Percentiles rank a stretch among this genome's conserved stretches.
Conservation (phyloP, 1,140 invertebrate genomes). For the Drosophila pachea region DNA sequence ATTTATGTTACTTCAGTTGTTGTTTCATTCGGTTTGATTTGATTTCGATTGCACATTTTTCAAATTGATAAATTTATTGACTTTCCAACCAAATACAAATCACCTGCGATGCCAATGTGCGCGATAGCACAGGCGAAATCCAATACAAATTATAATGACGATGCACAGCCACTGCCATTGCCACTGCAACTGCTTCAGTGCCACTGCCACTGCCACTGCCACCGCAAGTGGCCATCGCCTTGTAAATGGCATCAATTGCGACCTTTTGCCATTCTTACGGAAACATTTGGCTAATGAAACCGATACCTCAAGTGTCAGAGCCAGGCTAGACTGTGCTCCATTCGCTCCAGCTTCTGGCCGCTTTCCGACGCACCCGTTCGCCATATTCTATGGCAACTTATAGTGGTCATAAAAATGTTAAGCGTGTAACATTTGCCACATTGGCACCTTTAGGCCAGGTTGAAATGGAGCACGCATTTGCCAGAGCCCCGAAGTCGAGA, state of each 20-base stretch:
- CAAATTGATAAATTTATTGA: conserved; percentile 75
- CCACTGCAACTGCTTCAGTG: conserved; percentile 28
- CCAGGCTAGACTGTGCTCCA: conserved; percentile 10
- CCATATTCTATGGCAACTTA: conserved; percentile 65
- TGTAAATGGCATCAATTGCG: conserved; percentile 75
- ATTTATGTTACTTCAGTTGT: conserved; percentile 6
- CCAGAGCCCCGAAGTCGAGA: conserved; percentile 27
- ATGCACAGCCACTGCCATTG: conserved; percentile 20
- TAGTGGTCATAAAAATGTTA: conserved; percentile 73
- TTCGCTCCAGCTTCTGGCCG: conserved; percentile 18
- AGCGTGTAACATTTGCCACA: conserved; percentile 74
- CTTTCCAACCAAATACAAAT: conserved; percentile 55
- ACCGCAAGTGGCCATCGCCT: conserved; percentile 51
- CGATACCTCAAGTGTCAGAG: conserved; percentile 74
- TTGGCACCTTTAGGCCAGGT: conserved; percentile 66
- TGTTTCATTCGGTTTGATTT: conserved; percentile 54
- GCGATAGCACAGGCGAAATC: conserved; percentile 60
- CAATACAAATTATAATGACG: conserved; percentile 63
- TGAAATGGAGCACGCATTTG: conserved; percentile 72
- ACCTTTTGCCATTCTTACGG: conserved; percentile 74
- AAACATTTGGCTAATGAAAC: conserved; percentile 77
- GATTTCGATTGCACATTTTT: conserved; percentile 71
- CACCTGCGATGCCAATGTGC: conserved; percentile 36
- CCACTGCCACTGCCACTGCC: conserved; percentile 18
- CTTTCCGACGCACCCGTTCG: conserved; percentile 25